phyloP scores from a whole-genome alignment of 2,797 vertebrate species.

The Lepus townsendii region DNA sequence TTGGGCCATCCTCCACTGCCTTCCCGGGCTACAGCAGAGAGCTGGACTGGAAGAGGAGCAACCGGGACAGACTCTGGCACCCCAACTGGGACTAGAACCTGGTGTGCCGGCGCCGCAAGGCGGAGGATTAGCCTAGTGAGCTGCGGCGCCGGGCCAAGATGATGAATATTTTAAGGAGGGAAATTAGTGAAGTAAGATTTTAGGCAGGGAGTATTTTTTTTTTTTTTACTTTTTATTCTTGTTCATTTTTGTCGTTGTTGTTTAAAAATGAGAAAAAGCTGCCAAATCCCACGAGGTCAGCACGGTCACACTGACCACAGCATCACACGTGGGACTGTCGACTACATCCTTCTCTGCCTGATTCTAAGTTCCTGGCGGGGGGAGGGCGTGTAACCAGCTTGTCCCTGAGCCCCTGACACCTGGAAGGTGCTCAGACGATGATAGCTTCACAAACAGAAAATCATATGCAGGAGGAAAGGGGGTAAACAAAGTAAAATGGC shows the following conservation, averaged over 20 bases:
- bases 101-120: no score
- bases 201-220: not conserved
- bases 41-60: no score
- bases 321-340: fast-evolving
- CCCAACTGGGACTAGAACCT: no score
- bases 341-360: not conserved
- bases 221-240: not conserved
- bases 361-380: not conserved
- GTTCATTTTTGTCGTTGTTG: not conserved
- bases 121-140: no score
- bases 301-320: not conserved
- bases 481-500: not conserved
- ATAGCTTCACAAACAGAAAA: not conserved
- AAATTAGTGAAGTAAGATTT: not conserved
- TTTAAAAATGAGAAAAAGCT: constrained; percentile 6
- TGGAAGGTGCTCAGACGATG: not conserved
- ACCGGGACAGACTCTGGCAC: no score
- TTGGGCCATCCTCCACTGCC: no score
- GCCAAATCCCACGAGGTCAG: not conserved
- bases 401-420: not conserved
- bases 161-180: not conserved
- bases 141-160: not conserved
- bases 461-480: not conserved
- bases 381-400: fast-evolving
- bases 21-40: no score